Evolutionary conservation across 2,113 vertebrate species (phyloP), one percentile per base, ranked within the genome.

Genomic region (Pseudorhombus dupliciocellatus): DNA sequence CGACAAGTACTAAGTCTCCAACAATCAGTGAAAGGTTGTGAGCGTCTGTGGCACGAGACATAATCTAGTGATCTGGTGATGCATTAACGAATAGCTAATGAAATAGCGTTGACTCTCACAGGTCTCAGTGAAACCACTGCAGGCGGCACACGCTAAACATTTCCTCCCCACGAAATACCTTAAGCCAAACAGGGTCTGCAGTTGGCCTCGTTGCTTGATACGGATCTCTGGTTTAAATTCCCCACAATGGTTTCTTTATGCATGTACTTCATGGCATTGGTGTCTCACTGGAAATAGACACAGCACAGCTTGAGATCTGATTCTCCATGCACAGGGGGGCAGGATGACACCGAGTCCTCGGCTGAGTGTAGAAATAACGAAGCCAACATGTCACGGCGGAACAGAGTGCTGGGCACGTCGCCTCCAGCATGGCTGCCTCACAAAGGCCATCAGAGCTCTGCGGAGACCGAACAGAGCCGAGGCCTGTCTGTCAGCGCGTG

Each of bases 341-440:
- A 57, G 37, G 56, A 64, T 72, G 69, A 81, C 70, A 84, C 77
- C 69, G 67, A 59, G 81, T 82, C 75, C 70, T 78, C 31, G 21
- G 40, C 87, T 78, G 72, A 81, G 81, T 21, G 68, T 54, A 80
- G 67, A 70, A 85, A 84, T 87, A 85, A 87, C 77, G 69, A 85
- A 82, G 81, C 65, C 80, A 81, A 53, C 70, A 50, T 80, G 81
- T 88, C 87, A 80, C 0, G 51, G 82, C 72, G 53, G 79, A 84
- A 54, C 75, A 69, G 31, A 61, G 61, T 40, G 74, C 53, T 6
- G 31, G 66, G 75, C 75, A 56, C 69, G 83, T 79, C 82, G 76
- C 89, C 80, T 87, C 80, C 83, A 84, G 81, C 86, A 64, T 75
- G 61, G 81, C 83, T 80, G 64, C 75, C 70, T 83, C 80, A 80